phyloP scores from a whole-genome alignment of 1,140 invertebrate genomes.

The Drosophila nebulosa region DNA sequence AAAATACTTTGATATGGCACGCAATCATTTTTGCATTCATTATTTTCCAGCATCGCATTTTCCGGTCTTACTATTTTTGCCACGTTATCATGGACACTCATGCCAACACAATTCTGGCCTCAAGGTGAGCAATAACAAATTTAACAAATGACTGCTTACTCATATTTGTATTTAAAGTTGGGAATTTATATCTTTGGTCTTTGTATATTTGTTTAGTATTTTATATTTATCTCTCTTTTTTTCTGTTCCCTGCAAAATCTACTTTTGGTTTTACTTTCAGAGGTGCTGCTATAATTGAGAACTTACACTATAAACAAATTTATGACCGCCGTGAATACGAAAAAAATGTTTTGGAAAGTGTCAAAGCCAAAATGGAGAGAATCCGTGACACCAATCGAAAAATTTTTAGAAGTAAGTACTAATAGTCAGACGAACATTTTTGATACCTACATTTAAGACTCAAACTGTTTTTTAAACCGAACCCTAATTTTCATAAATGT shows the following conservation, averaged over 20 bases:
- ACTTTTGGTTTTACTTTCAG: constrained; percentile 84
- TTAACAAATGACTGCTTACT: too few relatives aligned
- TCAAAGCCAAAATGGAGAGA: constrained; percentile 97
- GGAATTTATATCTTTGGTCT: neutral
- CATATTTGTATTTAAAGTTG: too few relatives aligned
- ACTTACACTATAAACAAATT: constrained; percentile 93
- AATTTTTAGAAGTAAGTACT: constrained; percentile 31
- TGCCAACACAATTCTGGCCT: constrained; percentile 95
- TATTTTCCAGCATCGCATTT: constrained; percentile 93
- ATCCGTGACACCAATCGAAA: constrained; percentile 88
- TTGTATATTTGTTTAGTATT: neutral
- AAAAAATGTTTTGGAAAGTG: constrained; percentile 91
- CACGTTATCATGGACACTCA: constrained; percentile 96
- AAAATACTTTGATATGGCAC: constrained; percentile 90
- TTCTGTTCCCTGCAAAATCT: too few relatives aligned
- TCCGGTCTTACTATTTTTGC: constrained; percentile 97
- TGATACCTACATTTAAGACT: neutral
- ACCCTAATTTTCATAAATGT: too few relatives aligned
- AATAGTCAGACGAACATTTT: neutral
- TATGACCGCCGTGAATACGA: constrained; percentile 92
- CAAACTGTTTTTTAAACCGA: too few relatives aligned
- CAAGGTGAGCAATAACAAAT: constrained; percentile 86
- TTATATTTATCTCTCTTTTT: too few relatives aligned
- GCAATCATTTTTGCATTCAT: constrained; percentile 96
- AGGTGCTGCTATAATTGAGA: constrained; percentile 96